A percentile compares a stretch with the other conserved stretches of the same genome.
Evolutionary conservation across 2,113 vertebrate species (phyloP).

Genomic region (Rafetus swinhoei): DNA sequence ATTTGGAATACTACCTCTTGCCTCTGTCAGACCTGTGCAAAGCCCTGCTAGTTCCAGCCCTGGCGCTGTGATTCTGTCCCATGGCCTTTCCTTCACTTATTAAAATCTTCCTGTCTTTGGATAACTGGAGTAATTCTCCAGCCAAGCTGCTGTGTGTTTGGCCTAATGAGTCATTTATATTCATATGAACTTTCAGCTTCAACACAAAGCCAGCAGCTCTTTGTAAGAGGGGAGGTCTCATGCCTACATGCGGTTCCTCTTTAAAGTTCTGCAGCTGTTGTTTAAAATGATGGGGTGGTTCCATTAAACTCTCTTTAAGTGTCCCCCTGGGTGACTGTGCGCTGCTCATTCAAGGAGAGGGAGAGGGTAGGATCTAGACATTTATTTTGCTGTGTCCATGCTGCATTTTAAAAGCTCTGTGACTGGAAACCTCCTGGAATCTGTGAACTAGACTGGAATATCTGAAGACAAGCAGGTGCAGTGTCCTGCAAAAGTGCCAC

Average conservation of each 20-base stretch:
- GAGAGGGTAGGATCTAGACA: constrained; percentile 26
- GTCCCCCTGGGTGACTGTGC: background rate
- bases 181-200: background rate
- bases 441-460: background rate
- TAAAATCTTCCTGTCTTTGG: background rate
- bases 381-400: constrained; percentile 21
- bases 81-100: background rate
- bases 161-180: background rate
- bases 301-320: background rate
- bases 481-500: background rate
- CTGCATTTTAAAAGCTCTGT: background rate
- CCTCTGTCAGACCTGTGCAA: fast-evolving
- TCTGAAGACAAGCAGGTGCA: background rate
- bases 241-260: background rate
- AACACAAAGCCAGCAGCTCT: background rate
- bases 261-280: background rate
- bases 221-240: background rate
- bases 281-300: background rate
- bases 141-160: background rate
- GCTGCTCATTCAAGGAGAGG: background rate
- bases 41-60: background rate
- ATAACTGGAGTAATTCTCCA: background rate
- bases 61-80: background rate
- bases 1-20: background rate
- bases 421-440: constrained; percentile 12